Evolutionary conservation across 1,140 invertebrate species (phyloP).

Genomic region (Coptotermes formosanus): DNA sequence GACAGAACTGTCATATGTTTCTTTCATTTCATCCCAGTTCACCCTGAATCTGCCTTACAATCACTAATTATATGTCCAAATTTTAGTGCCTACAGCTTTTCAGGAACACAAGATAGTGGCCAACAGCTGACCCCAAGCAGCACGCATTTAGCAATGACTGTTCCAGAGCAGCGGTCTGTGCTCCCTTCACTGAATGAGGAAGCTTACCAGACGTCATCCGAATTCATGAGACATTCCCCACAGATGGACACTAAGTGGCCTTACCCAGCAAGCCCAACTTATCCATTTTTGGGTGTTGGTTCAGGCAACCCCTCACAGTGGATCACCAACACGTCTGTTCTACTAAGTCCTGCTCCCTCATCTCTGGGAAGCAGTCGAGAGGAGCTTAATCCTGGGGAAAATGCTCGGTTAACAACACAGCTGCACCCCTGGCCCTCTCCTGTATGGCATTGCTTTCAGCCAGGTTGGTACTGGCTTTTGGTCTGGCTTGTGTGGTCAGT

Average conservation of each 20-base stretch:
- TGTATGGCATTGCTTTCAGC: constrained; percentile 40
- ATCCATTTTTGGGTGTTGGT: not conserved
- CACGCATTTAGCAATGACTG: not conserved
- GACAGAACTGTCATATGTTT: too few relatives aligned
- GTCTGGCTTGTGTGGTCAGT: not conserved
- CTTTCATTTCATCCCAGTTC: too few relatives aligned
- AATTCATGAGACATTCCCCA: not conserved
- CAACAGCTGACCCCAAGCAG: not conserved
- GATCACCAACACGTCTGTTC: constrained; percentile 30
- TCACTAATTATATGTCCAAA: not conserved
- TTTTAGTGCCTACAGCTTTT: constrained; percentile 37
- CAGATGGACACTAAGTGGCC: not conserved
- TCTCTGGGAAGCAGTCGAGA: constrained; percentile 39
- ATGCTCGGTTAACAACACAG: constrained; percentile 9
- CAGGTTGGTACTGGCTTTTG: constrained; percentile 33
- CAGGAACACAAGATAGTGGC: constrained; percentile 2
- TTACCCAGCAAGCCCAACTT: not conserved
- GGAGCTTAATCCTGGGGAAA: constrained; percentile 32
- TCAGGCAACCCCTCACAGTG: not conserved
- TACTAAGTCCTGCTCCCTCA: constrained; percentile 40
- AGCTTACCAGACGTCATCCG: not conserved
- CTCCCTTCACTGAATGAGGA: constrained; percentile 8
- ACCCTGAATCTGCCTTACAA: too few relatives aligned
- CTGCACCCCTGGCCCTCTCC: constrained; percentile 36
- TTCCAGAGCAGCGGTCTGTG: not conserved